Evolutionary conservation across 2,797 vertebrate genomes (phyloP).

Genomic region (Kryptolebias ocellatus): DNA sequence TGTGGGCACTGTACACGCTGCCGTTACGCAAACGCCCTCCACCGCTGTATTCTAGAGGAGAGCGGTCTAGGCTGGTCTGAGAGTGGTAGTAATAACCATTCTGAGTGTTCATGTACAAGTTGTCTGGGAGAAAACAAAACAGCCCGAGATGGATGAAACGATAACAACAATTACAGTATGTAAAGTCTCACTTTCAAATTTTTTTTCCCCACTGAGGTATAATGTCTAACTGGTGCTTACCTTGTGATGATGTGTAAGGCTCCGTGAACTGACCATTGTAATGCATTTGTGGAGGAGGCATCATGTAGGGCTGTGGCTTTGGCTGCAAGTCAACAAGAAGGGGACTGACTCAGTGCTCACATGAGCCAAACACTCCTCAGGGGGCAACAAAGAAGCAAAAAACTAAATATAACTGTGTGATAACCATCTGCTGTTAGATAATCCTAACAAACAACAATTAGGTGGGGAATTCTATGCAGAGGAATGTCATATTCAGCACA

Average conservation of each 20-base stretch:
- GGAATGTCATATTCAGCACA: background rate
- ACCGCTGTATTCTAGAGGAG: constrained; percentile 87
- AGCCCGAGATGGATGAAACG: background rate
- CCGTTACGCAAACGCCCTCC: constrained; percentile 90
- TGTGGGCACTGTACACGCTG: constrained; percentile 97
- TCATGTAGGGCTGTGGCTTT: constrained; percentile 92
- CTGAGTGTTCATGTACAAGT: constrained; percentile 94
- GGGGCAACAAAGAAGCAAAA: constrained; percentile 3
- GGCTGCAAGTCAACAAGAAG: constrained; percentile 80
- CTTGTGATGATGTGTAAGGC: constrained; percentile 95
- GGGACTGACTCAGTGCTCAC: constrained; percentile 38
- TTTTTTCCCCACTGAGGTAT: background rate
- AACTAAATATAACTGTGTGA: too few species aligned
- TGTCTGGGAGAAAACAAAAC: constrained; percentile 82
- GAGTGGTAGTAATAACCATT: constrained; percentile 98
- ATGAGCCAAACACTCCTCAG: constrained; percentile 12
- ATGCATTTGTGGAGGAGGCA: constrained; percentile 92
- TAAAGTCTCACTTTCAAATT: background rate
- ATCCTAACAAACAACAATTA: constrained; percentile 4
- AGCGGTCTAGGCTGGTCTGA: constrained; percentile 94
- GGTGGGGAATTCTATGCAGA: background rate
- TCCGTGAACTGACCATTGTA: constrained; percentile 96
- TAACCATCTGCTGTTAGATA: background rate
- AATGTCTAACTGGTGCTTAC: constrained; percentile 69
- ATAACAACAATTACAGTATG: background rate